phyloP scores from a whole-genome alignment of 2,888 invertebrate genomes.

The Ganaspis brasiliensis region DNA sequence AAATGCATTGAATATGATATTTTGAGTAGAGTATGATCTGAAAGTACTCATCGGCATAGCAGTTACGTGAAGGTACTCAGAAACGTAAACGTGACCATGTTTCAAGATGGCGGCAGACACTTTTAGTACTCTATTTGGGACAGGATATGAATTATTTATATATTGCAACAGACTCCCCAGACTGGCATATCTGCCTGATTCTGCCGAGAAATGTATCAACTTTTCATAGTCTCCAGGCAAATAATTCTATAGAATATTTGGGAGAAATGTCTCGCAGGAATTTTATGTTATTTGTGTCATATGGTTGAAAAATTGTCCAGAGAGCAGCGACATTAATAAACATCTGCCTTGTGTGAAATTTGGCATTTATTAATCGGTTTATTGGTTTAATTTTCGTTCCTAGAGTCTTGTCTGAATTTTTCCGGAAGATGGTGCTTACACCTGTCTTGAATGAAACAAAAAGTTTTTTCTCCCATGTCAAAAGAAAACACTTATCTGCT shows the following conservation, averaged over 20 bases:
- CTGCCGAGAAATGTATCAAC: slow-evolving; percentile 19
- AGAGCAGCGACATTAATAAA: no score
- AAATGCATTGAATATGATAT: slow-evolving; percentile 24
- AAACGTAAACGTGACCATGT: slow-evolving; percentile 18
- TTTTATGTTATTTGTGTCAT: neutral
- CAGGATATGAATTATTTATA: slow-evolving; percentile 38
- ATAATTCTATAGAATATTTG: slow-evolving; percentile 19
- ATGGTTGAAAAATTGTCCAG: no score
- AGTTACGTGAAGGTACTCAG: slow-evolving; percentile 33
- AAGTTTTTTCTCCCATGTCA: no score
- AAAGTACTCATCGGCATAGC: neutral
- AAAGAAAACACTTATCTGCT: no score
- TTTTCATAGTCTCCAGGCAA: slow-evolving; percentile 3
- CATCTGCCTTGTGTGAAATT: no score
- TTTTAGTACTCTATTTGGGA: slow-evolving; percentile 41
- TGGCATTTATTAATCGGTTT: no score
- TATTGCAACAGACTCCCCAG: slow-evolving; percentile 31
- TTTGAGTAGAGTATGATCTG: slow-evolving; percentile 1
- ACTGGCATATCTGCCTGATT: slow-evolving; percentile 7
- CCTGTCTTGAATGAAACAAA: no score
- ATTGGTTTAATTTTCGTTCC: no score
- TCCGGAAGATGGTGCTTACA: no score
- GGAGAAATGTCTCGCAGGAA: neutral
- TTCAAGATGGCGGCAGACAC: slow-evolving; percentile 34
- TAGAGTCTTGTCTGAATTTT: no score